Conservation (phyloP, 1,140 invertebrate species). For the Nylanderia fulva region DNA sequence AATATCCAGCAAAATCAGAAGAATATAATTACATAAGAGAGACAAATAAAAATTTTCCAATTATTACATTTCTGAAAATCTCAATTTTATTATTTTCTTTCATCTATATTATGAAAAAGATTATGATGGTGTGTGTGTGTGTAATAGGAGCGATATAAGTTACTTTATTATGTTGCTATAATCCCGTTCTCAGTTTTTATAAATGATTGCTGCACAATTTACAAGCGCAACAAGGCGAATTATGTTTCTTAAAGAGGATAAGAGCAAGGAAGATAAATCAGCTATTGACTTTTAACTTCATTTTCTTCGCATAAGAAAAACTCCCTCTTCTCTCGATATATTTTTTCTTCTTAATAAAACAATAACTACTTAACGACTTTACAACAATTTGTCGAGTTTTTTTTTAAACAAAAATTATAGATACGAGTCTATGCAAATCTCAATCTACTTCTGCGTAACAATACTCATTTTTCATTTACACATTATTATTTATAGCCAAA, state of each 20-base stretch:
- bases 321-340: background rate
- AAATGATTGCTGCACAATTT: background rate
- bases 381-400: too few relatives aligned
- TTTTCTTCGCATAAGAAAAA: background rate
- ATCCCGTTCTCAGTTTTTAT: background rate
- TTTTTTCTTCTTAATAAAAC: background rate
- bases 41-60: background rate
- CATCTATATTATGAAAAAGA: background rate
- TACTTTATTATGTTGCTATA: background rate
- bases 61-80: background rate
- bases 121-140: too few relatives aligned
- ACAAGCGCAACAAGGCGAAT: background rate
- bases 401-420: too few relatives aligned
- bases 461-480: background rate
- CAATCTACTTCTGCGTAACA: background rate
- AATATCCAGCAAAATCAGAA: background rate
- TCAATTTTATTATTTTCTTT: constrained; percentile 6
- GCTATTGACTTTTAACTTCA: background rate
- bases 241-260: background rate
- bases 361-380: too few relatives aligned
- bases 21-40: background rate
- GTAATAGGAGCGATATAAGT: background rate
- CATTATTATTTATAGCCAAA: constrained; percentile 2
- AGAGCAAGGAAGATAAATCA: background rate
- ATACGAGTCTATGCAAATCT: too few relatives aligned